Conservation (phyloP, 2,797 vertebrate genomes). For the Denticeps clupeoides region DNA sequence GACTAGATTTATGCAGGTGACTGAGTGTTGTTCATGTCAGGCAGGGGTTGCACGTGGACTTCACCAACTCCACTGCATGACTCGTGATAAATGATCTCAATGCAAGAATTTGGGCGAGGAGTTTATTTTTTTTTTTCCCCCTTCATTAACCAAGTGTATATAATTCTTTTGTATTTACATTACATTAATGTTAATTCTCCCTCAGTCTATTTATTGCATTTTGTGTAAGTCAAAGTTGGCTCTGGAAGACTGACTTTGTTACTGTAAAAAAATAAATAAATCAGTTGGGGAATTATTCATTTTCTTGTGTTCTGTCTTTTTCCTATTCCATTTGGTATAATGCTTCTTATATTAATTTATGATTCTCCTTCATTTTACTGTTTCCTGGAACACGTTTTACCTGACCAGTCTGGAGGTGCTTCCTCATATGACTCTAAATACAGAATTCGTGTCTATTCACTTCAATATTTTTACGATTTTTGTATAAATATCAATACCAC, state of each 20-base stretch:
- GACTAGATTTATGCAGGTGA: not conserved
- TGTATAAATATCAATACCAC: too few species aligned
- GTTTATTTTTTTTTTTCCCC: slow-evolving; percentile 31
- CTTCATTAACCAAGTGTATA: slow-evolving; percentile 67
- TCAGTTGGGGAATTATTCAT: slow-evolving; percentile 35
- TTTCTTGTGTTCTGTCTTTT: not conserved
- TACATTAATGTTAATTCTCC: slow-evolving; percentile 51
- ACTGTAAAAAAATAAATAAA: slow-evolving; percentile 62
- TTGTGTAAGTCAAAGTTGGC: slow-evolving; percentile 60
- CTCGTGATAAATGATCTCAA: slow-evolving; percentile 32
- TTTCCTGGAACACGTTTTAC: too few species aligned
- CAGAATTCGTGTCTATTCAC: too few species aligned
- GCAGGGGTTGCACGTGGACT: slow-evolving; percentile 10
- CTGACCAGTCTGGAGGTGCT: too few species aligned
- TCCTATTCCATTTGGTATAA: too few species aligned
- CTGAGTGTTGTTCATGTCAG: not conserved
- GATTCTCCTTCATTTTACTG: too few species aligned
- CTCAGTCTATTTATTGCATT: slow-evolving; percentile 65
- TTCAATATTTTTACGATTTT: too few species aligned
- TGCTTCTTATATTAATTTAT: too few species aligned
- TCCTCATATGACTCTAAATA: too few species aligned
- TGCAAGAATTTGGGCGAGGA: slow-evolving; percentile 40
- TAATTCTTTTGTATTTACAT: slow-evolving; percentile 51
- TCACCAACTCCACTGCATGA: slow-evolving; percentile 25
- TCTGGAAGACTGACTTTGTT: slow-evolving; percentile 68